Evolutionary conservation across 2,797 vertebrate species (phyloP).

Genomic region (Podargus strigoides): DNA sequence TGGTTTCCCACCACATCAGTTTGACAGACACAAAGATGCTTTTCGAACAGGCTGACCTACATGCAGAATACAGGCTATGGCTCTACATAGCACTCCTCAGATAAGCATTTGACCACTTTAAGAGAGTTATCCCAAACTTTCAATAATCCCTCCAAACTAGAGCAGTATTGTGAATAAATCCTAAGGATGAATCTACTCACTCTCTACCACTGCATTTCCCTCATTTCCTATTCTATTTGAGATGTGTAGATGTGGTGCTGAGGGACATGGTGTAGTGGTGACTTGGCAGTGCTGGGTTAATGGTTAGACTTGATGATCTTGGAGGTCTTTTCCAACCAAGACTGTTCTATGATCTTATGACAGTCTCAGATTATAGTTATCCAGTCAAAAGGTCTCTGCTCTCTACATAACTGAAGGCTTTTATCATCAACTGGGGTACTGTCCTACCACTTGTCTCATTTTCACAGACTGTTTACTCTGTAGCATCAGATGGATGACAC

Average conservation of each 20-base stretch:
- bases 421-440: not conserved
- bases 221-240: not conserved
- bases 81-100: not conserved
- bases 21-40: not conserved
- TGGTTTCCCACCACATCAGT: not conserved
- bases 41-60: not conserved
- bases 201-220: not conserved
- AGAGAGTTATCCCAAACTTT: not conserved
- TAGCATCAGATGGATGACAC: slow-evolving; percentile 31
- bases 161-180: not conserved
- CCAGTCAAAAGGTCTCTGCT: not conserved
- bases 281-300: no score
- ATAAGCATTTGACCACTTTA: not conserved
- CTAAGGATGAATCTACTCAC: not conserved
- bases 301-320: no score
- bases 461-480: slow-evolving; percentile 33
- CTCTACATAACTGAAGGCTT: not conserved
- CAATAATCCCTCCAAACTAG: not conserved
- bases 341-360: no score
- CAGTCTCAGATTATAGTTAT: not conserved
- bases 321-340: no score
- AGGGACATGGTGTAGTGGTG: no score
- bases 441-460: not conserved
- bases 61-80: not conserved
- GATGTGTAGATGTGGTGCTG: no score